Conservation (phyloP, 2,797 vertebrate genomes). For the Intellagama lesueurii region DNA sequence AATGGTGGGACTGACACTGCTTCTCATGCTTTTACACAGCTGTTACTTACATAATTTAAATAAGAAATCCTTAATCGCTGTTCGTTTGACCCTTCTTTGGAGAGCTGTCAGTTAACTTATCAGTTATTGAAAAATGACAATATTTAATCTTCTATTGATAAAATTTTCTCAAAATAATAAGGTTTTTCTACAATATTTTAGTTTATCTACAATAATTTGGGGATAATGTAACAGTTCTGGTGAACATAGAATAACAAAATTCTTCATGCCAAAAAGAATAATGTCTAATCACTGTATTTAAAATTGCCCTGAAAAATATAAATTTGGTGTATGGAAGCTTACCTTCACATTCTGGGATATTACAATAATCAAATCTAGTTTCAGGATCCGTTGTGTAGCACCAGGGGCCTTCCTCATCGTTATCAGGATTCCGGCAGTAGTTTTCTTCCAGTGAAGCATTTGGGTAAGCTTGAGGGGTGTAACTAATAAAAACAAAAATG, state of each 20-base stretch:
- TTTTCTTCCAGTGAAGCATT: constrained; percentile 86
- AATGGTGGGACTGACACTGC: too few relatives aligned
- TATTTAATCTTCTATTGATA: too few relatives aligned
- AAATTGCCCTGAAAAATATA: not conserved
- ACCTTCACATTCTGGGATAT: constrained; percentile 90
- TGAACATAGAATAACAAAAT: not conserved
- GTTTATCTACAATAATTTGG: not conserved
- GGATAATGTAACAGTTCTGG: not conserved
- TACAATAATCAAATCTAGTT: constrained; percentile 87
- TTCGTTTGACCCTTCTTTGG: not conserved
- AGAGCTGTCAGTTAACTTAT: not conserved
- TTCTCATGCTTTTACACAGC: not conserved
- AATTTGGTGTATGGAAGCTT: not conserved
- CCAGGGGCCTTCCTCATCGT: constrained; percentile 86
- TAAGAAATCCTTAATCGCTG: not conserved
- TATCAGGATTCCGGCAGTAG: constrained; percentile 93
- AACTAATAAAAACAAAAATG: constrained; percentile 73
- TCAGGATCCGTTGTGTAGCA: constrained; percentile 88
- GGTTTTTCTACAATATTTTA: too few relatives aligned
- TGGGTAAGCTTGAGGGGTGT: constrained; percentile 77
- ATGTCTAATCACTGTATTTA: not conserved
- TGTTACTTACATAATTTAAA: not conserved
- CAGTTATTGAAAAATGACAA: too few relatives aligned
- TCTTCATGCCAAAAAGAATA: constrained; percentile 17
- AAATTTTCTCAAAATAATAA: too few relatives aligned